phyloP scores from a whole-genome alignment of 2,113 vertebrate genomes.

The Centropus bengalensis region DNA sequence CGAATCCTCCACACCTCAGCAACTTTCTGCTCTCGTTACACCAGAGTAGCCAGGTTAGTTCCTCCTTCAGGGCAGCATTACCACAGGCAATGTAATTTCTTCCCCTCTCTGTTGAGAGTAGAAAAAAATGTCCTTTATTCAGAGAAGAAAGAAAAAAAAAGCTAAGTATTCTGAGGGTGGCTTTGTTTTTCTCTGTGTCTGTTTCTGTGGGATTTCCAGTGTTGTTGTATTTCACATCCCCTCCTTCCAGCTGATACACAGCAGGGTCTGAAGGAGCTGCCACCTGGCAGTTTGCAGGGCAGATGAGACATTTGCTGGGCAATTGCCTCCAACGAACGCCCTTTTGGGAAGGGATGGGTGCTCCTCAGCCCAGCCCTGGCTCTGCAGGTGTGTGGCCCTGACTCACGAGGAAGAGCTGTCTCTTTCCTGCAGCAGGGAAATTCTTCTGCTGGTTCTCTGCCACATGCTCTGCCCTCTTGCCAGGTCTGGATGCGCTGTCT shows the following conservation, averaged over 20 bases:
- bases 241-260: background rate
- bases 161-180: background rate
- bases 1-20: background rate
- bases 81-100: slow-evolving; percentile 27
- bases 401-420: background rate
- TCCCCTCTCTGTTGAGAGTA: background rate
- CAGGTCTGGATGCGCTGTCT: accelerated
- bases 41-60: slow-evolving; percentile 23
- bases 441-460: background rate
- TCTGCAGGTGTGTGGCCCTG: background rate
- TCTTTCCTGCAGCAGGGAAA: background rate
- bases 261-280: background rate
- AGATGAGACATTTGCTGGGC: background rate
- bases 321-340: background rate
- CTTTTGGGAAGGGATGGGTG: background rate
- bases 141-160: background rate
- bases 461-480: background rate
- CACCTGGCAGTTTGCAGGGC: background rate
- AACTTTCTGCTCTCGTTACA: slow-evolving; percentile 23
- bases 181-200: background rate
- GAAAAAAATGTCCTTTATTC: slow-evolving; percentile 16
- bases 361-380: background rate
- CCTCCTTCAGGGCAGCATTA: slow-evolving; percentile 18
- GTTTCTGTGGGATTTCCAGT: slow-evolving; percentile 10
- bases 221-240: background rate